Evolutionary conservation across 2,797 vertebrate species (phyloP).

Genomic region (Leptatherina wallacei): DNA sequence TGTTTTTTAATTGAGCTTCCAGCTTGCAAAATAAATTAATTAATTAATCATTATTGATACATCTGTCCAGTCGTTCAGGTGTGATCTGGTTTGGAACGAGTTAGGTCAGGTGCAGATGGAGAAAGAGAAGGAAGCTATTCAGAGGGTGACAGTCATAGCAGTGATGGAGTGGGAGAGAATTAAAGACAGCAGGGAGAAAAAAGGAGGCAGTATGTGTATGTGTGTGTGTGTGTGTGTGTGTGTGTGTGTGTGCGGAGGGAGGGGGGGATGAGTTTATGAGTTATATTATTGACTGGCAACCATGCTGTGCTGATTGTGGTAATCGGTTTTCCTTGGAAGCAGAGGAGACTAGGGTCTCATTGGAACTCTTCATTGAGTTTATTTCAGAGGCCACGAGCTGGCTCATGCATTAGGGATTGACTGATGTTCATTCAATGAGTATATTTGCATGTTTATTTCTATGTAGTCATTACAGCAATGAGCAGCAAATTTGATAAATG

Average conservation of each 20-base stretch:
- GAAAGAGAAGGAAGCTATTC: conserved; percentile 46
- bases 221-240: conserved; percentile 14
- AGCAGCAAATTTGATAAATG: conserved; percentile 42
- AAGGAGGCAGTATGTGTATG: conserved; percentile 41
- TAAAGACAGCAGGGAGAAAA: conserved; percentile 52
- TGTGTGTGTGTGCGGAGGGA: background rate
- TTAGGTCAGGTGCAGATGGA: conserved; percentile 55
- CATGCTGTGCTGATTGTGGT: conserved; percentile 70
- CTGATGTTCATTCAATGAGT: conserved; percentile 42
- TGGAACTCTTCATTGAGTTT: conserved; percentile 61
- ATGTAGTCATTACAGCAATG: conserved; percentile 25
- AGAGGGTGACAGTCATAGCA: conserved; percentile 41
- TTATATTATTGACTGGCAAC: conserved; percentile 77
- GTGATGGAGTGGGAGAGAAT: conserved; percentile 56
- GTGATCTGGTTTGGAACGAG: conserved; percentile 43
- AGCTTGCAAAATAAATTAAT: background rate
- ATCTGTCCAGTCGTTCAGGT: conserved; percentile 40
- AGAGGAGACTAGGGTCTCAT: conserved; percentile 51
- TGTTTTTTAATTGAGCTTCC: background rate
- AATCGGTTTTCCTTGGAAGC: conserved; percentile 69
- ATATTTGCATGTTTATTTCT: conserved; percentile 45
- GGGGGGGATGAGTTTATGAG: conserved; percentile 71
- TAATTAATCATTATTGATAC: background rate
- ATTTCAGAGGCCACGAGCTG: conserved; percentile 66
- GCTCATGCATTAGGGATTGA: conserved; percentile 48